These are phyloP conservation scores for Drosophila pseudotalamancana DNA, from an alignment of 2,888 invertebrate genomes.

Conservation along the genomic window DNA sequence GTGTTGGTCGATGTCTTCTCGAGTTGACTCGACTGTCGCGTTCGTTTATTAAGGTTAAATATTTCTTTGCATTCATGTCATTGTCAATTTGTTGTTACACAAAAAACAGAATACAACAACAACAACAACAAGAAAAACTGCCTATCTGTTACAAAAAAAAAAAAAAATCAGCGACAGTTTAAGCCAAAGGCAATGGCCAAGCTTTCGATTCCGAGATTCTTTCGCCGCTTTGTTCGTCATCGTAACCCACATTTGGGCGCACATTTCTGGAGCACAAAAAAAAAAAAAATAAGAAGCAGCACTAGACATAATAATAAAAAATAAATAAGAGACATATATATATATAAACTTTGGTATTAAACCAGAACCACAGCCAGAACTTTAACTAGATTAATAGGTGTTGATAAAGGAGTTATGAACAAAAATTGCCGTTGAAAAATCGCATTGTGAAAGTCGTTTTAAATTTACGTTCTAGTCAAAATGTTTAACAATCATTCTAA, in stretches of 20 bases:
- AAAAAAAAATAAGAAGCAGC: too few species aligned
- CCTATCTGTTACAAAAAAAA: conserved; percentile 30
- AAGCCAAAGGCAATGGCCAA: conserved; percentile 13
- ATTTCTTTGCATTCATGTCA: conserved; percentile 79
- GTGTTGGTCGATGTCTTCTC: conserved; percentile 46
- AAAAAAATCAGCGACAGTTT: conserved; percentile 10
- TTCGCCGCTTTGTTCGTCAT: conserved; percentile 55
- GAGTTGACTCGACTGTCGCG: conserved; percentile 11
- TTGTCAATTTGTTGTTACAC: conserved; percentile 79
- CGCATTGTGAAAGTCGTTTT: conserved; percentile 47
- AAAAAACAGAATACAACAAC: conserved; percentile 42
- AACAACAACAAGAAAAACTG: conserved; percentile 19
- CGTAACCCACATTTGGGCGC: conserved; percentile 69
- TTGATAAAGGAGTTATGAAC: conserved; percentile 55
- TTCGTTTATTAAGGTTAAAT: conserved; percentile 78
- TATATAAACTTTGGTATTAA: conserved; percentile 1
- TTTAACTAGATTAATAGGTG: conserved; percentile 74
- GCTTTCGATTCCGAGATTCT: conserved; percentile 45
- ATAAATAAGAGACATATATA: background rate
- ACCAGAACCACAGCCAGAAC: conserved; percentile 39
- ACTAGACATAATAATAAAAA: too few species aligned
- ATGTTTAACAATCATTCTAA: background rate
- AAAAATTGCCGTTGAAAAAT: conserved; percentile 38
- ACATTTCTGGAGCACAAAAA: conserved; percentile 47
- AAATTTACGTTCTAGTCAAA: conserved; percentile 12